A percentile compares a stretch with the other conserved stretches of the same genome.
These are phyloP conservation scores for Anastrepha obliqua DNA, from an alignment of 1,140 invertebrate genomes.

Conservation along the genomic window DNA sequence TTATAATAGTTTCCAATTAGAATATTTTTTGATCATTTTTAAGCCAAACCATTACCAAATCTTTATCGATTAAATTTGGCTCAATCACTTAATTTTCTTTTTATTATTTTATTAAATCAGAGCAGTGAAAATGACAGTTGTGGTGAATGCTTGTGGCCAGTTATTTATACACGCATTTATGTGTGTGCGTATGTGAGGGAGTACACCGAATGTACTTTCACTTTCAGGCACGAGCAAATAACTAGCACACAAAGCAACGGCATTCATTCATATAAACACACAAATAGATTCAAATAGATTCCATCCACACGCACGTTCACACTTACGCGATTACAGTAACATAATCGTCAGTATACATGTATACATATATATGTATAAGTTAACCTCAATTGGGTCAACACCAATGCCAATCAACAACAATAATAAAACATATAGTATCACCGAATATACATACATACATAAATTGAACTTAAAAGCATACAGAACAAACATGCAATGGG, in stretches of 20 bases:
- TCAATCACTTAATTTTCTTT: no score
- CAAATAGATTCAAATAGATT: no score
- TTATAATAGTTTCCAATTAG: no score
- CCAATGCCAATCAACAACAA: constrained; percentile 18
- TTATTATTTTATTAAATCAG: no score
- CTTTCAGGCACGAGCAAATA: constrained; percentile 19
- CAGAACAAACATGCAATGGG: background rate
- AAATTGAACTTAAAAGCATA: background rate
- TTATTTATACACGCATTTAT: no score
- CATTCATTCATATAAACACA: background rate
- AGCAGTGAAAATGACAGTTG: no score
- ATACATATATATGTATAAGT: background rate
- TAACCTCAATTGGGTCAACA: constrained; percentile 42
- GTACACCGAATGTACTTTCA: background rate
- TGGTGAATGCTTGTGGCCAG: no score
- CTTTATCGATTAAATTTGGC: no score
- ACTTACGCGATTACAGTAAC: background rate
- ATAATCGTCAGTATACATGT: background rate
- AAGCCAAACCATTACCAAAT: no score
- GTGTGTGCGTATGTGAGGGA: background rate
- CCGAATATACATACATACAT: background rate
- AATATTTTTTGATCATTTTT: no score
- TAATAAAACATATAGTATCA: background rate
- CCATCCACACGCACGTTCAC: background rate
- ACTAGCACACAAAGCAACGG: background rate